A percentile compares a stretch with the other conserved stretches of the same genome.
Conservation (phyloP, 2,113 vertebrate genomes). For the Hoplias malabaricus region DNA sequence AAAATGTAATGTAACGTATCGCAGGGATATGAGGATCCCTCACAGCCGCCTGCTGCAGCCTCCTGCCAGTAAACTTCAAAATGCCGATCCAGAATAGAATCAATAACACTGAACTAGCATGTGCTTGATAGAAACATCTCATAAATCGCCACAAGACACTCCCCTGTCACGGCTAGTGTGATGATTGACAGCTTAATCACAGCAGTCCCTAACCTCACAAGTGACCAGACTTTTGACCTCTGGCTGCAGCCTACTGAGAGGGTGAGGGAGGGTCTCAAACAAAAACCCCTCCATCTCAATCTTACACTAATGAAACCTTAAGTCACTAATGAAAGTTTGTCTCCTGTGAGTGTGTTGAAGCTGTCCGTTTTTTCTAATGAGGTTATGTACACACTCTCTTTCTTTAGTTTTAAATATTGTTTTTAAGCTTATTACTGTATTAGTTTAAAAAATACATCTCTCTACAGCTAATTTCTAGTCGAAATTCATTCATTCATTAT, state of each 20-base stretch:
- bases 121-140: neutral
- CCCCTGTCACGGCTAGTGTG: neutral
- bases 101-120: neutral
- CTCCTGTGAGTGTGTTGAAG: too few relatives aligned
- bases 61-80: neutral
- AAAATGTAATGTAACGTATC: neutral
- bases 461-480: too few relatives aligned
- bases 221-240: neutral
- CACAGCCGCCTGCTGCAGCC: too few relatives aligned
- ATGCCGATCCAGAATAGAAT: neutral
- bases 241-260: neutral
- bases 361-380: too few relatives aligned
- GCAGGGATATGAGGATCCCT: neutral
- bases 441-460: too few relatives aligned
- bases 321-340: too few relatives aligned
- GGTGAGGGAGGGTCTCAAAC: too few relatives aligned
- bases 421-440: too few relatives aligned
- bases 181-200: neutral
- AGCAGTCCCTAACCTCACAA: neutral
- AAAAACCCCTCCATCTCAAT: constrained; percentile 41
- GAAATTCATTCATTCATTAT: too few relatives aligned
- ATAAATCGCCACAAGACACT: neutral
- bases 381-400: too few relatives aligned
- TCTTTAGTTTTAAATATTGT: too few relatives aligned
- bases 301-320: too few relatives aligned